Percentiles rank a stretch among this genome's conserved stretches.
These are phyloP conservation scores for Abscondita cerata DNA, from an alignment of 2,888 invertebrate genomes.

Conservation along the genomic window DNA sequence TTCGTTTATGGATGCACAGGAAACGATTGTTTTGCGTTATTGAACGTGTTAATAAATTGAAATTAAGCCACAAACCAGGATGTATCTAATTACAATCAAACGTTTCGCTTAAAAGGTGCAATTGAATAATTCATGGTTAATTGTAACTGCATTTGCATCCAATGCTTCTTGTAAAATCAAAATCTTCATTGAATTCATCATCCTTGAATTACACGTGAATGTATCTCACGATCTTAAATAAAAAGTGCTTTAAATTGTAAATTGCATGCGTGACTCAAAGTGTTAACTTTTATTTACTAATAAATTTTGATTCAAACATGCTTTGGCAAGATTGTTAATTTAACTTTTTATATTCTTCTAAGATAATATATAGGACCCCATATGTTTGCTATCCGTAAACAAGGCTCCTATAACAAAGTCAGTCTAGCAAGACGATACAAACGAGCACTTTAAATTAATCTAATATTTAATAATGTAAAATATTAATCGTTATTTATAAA, in stretches of 20 bases:
- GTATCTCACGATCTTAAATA: slow-evolving; percentile 41
- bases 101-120: slow-evolving; percentile 10
- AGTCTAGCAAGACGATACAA: no score
- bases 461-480: no score
- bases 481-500: no score
- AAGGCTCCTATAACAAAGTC: not conserved
- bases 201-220: slow-evolving; percentile 35
- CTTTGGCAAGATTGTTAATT: not conserved
- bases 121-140: slow-evolving; percentile 22
- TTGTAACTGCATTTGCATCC: slow-evolving; percentile 6
- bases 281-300: slow-evolving; percentile 30
- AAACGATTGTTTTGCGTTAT: slow-evolving; percentile 8
- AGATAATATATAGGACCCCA: not conserved
- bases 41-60: slow-evolving; percentile 17
- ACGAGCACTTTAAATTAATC: no score
- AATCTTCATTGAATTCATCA: slow-evolving; percentile 11
- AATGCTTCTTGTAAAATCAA: no score
- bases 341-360: not conserved
- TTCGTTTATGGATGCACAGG: not conserved
- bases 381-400: not conserved
- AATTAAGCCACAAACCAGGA: slow-evolving; percentile 28
- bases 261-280: slow-evolving; percentile 39
- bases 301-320: slow-evolving; percentile 16
- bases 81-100: slow-evolving; percentile 23
- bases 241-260: slow-evolving; percentile 32